Percentiles rank a stretch among this genome's conserved stretches.
These are phyloP conservation scores for Eristalis tenax DNA, from an alignment of 2,888 invertebrate genomes.

Conservation along the genomic window DNA sequence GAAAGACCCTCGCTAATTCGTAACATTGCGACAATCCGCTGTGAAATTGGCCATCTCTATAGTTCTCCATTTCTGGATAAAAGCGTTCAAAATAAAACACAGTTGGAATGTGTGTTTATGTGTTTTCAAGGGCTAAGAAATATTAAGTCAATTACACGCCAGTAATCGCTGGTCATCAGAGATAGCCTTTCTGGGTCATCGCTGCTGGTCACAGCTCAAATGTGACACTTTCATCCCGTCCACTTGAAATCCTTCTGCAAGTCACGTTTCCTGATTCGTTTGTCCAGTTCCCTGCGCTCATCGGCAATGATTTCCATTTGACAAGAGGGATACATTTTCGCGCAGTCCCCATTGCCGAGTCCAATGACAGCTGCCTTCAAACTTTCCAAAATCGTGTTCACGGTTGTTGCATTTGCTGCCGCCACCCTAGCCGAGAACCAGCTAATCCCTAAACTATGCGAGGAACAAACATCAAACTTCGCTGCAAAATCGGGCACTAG, in stretches of 20 bases:
- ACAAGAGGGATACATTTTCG: slow-evolving; percentile 54
- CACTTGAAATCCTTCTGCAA: background rate
- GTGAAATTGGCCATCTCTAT: no score
- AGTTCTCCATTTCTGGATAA: no score
- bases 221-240: background rate
- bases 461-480: background rate
- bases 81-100: no score
- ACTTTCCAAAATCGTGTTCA: slow-evolving; percentile 83
- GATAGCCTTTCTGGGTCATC: no score
- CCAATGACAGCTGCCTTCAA: slow-evolving; percentile 87
- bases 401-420: slow-evolving; percentile 75
- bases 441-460: slow-evolving; percentile 87
- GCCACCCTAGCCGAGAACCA: slow-evolving; percentile 85
- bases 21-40: no score
- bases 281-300: slow-evolving; percentile 14
- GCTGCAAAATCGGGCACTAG: background rate
- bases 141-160: no score
- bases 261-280: background rate
- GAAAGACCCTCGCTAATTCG: no score
- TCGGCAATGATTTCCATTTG: slow-evolving; percentile 42
- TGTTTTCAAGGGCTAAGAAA: no score
- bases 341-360: slow-evolving; percentile 83
- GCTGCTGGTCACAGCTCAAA: no score
- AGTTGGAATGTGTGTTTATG: no score
- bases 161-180: no score